Evolutionary conservation across 2,888 invertebrate genomes (phyloP).

Genomic region (Notodonta dromedarius): DNA sequence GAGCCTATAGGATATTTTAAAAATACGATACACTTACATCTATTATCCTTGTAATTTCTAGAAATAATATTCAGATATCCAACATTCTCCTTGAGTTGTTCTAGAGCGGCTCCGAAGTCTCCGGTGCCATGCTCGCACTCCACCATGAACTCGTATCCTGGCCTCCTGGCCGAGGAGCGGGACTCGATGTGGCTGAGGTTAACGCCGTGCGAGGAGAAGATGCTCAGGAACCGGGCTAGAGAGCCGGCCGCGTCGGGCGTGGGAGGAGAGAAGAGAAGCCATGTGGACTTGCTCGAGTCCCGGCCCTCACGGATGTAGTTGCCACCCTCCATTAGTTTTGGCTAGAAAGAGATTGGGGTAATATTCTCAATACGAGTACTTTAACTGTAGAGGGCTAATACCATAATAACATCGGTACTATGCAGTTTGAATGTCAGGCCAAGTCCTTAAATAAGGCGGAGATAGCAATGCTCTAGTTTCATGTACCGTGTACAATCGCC

Average conservation of each 20-base stretch:
- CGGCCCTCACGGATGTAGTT: conserved; percentile 93
- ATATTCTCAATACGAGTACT: background rate
- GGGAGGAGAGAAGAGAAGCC: conserved; percentile 94
- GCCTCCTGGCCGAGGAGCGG: conserved; percentile 90
- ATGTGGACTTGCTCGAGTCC: conserved; percentile 90
- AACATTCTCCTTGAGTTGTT: conserved; percentile 87
- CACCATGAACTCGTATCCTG: conserved; percentile 97
- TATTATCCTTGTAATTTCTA: conserved; percentile 93
- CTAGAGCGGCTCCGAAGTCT: conserved; percentile 89
- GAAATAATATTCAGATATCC: conserved; percentile 95
- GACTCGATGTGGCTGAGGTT: conserved; percentile 98
- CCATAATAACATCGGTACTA: too few species aligned
- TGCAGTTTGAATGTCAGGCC: conserved; percentile 7
- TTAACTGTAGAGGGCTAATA: too few species aligned
- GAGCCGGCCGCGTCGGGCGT: conserved; percentile 93
- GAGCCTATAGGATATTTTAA: too few species aligned
- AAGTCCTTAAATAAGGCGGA: conserved; percentile 3
- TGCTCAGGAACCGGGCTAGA: conserved; percentile 93
- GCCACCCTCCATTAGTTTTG: conserved; percentile 91
- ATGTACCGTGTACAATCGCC: background rate
- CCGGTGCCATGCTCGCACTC: conserved; percentile 92
- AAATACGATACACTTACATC: conserved; percentile 72
- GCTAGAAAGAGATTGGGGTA: conserved; percentile 76
- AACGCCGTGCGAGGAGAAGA: conserved; percentile 92
- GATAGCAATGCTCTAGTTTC: conserved; percentile 7